Evolutionary conservation across 2,113 vertebrate genomes (phyloP), one percentile per base, ranked within the genome.

Genomic region (Tetraodon nigroviridis): DNA sequence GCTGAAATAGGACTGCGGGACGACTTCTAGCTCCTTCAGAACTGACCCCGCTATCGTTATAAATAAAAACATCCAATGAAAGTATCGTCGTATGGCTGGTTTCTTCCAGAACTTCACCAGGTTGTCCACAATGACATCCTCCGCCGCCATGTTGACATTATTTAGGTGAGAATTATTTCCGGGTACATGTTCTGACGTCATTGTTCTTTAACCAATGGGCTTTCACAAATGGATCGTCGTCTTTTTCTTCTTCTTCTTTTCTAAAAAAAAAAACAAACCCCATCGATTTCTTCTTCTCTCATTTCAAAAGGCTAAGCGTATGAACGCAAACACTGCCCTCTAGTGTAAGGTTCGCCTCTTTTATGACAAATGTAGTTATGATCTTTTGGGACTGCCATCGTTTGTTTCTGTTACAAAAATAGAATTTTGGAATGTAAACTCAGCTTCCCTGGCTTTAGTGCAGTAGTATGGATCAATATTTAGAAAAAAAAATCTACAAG

Each of bases 1-100:
- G 86, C 92, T 90, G 73, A 95, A 89, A 71, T 93, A 95, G 2
- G 91, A 82, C 51, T 91, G 84, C 32, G 94, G 92, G 10, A 93
- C 84, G 27, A 91, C 81, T 6, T 91, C 79, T 32, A 89, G 41
- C 21, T 89, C 88, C 72, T 96, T 96, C 18, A 95, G 49, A 0
- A 88, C 0, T 0, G 95, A 98, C 0, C 95, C 95, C 41, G 67
- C 66, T 6, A 90, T 1, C 12, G 88, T 89, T 45, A 91, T 61
- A 0, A 80, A 12, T 27, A 89, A 3, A 62, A 98, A 91, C 0
- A 80, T 27, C 89, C 75, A 88, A 0, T 86, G 90, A 41, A 93
- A 75, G 56, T 83, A 58, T 1, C 67, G 68, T 3, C 90, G 79
- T 29, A 86, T 12, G 12, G 46, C 24, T 0, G 60, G 61, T 20